Percentiles rank a stretch among this genome's conserved stretches.
phyloP scores from a whole-genome alignment of 1,140 invertebrate genomes.

The Tetragonula clypearis region DNA sequence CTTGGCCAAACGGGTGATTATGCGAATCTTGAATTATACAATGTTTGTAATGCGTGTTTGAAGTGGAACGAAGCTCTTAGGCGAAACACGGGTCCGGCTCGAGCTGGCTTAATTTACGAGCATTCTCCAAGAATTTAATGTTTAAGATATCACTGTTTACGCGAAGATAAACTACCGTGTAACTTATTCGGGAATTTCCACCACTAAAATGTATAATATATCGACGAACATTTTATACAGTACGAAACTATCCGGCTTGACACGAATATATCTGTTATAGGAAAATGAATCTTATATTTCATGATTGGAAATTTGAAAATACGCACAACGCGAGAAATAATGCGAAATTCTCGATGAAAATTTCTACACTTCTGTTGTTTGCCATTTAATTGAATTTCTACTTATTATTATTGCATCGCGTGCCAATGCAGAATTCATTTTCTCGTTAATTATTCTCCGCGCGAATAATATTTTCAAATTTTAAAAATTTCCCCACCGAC shows the following conservation, averaged over 20 bases:
- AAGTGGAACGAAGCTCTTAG: conserved; percentile 14
- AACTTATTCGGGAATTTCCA: not conserved
- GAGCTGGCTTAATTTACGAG: conserved; percentile 14
- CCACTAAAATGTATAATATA: not conserved
- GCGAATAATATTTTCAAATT: not conserved
- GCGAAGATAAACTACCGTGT: not conserved
- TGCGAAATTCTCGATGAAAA: not conserved
- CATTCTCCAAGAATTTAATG: conserved; percentile 18
- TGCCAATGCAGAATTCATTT: not conserved
- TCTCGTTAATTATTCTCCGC: not conserved
- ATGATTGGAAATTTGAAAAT: not conserved
- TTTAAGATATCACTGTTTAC: not conserved
- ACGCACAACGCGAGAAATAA: not conserved
- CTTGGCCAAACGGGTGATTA: conserved; percentile 10
- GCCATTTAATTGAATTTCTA: not conserved
- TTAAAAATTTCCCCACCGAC: not conserved
- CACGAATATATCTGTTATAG: not conserved
- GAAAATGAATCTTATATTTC: no score
- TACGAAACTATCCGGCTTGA: not conserved
- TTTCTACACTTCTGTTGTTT: not conserved
- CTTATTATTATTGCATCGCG: not conserved
- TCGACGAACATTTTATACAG: not conserved
- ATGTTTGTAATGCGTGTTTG: conserved; percentile 26
- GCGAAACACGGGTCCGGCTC: conserved; percentile 17
- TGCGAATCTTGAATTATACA: conserved; percentile 25